phyloP scores from a whole-genome alignment of 2,888 invertebrate species.

The Sphaerophoria rueppellii region DNA sequence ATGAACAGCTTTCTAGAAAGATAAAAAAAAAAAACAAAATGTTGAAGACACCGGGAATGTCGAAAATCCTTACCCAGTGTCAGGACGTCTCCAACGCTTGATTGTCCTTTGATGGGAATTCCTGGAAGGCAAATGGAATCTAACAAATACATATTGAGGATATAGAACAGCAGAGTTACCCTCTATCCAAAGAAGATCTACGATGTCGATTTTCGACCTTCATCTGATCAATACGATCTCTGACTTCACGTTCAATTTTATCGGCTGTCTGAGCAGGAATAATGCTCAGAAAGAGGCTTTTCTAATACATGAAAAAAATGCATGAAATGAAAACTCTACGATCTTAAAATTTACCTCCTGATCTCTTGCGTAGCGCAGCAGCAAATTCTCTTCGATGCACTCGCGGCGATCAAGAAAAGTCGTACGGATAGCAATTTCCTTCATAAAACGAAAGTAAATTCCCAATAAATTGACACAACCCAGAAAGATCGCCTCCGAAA shows the following conservation, averaged over 20 bases:
- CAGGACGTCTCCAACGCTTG: constrained; percentile 80
- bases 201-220: constrained; percentile 79
- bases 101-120: constrained; percentile 64
- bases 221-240: constrained; percentile 84
- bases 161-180: constrained; percentile 14
- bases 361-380: constrained; percentile 91
- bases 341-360: constrained; percentile 86
- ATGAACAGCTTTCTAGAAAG: constrained; percentile 90
- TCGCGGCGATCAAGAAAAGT: constrained; percentile 94
- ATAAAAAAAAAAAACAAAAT: background rate
- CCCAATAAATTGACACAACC: constrained; percentile 91
- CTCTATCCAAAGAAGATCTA: constrained; percentile 54
- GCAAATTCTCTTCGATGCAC: constrained; percentile 92
- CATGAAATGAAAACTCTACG: background rate
- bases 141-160: background rate
- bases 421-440: constrained; percentile 92
- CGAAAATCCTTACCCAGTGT: constrained; percentile 78
- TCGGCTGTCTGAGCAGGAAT: constrained; percentile 92
- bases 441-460: constrained; percentile 93
- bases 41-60: background rate
- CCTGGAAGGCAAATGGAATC: constrained; percentile 11
- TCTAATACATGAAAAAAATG: constrained; percentile 83
- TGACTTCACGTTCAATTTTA: constrained; percentile 84
- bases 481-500: constrained; percentile 85
- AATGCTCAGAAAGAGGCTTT: constrained; percentile 92